phyloP scores from a whole-genome alignment of 2,113 vertebrate genomes.

The Acrocephalus kingi region DNA sequence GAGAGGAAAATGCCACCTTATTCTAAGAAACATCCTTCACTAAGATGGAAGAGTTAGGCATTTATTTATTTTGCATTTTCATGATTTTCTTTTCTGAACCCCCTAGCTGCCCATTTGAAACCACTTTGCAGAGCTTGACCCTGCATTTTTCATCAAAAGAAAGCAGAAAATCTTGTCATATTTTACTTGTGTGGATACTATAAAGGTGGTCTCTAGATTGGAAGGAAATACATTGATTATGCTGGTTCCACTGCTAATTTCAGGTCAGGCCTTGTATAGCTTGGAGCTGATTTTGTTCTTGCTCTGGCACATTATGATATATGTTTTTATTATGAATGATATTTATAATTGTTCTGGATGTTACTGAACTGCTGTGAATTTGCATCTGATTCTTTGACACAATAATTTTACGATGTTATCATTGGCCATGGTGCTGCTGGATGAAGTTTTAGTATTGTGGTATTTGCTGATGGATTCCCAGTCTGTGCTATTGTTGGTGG shows the following conservation, averaged over 20 bases:
- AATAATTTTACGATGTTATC: neutral
- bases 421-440: neutral
- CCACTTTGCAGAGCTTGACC: neutral
- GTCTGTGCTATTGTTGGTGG: neutral
- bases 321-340: neutral
- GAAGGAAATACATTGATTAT: neutral
- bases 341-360: neutral
- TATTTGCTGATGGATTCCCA: neutral
- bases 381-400: neutral
- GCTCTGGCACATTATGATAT: neutral
- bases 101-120: neutral
- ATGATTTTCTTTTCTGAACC: neutral
- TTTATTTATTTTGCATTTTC: neutral
- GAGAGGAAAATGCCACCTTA: neutral
- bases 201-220: neutral
- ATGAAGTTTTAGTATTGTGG: neutral
- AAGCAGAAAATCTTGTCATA: neutral
- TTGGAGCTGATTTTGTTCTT: neutral
- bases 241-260: neutral
- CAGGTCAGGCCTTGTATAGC: neutral
- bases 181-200: neutral
- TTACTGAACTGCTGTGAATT: neutral
- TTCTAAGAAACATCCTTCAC: neutral
- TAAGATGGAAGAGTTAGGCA: neutral
- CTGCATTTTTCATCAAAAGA: neutral